Evolutionary conservation across 2,797 vertebrate genomes (phyloP), one percentile per base, ranked within the genome.

Genomic region (Brachymystax lenok): DNA sequence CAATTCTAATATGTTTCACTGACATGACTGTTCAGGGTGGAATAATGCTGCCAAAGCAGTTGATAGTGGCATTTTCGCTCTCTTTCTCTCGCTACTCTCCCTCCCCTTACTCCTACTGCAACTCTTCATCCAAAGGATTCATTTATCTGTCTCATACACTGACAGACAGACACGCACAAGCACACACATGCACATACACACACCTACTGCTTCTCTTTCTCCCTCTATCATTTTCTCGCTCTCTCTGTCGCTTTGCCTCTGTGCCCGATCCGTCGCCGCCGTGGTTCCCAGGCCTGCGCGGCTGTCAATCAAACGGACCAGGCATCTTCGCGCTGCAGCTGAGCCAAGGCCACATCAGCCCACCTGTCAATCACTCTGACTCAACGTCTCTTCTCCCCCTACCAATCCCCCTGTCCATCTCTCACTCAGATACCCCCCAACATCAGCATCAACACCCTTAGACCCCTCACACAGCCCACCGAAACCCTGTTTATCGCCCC

Each of bases 271-370:
- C 78, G 78, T 81, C 77, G 80, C 80, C 77, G 56, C 85, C 54
- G 85, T 78, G 88, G 91, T 91, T 91, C 85, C 87, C 86, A 90
- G 88, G 78, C 88, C 87, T 76, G 79, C 79, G 82, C 94, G 94
- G 66, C 93, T 96, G 96, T 96, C 97, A 96, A 93, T 93, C 88
- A 91, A 86, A 86, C 66, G 80, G 93, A 92, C 93, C 92, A 85
- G 17, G 90, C 91, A 95, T 96, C 95, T 96, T 96, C 91, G 94
- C 82, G 81, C 92, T 90, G 94, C 94, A 93, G 94, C 95, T 95
- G 94, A 95, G 93, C 94, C 94, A 94, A 85, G 93, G 92, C 85
- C 74, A 89, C 95, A 91, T 92, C 92, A 91, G 94, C 93, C 88
- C 74, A 86, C 84, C 94, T 95, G 96, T 92, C 96, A 96, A 94